Evolutionary conservation across 2,888 invertebrate species (phyloP).

Genomic region (Phortica okadai): DNA sequence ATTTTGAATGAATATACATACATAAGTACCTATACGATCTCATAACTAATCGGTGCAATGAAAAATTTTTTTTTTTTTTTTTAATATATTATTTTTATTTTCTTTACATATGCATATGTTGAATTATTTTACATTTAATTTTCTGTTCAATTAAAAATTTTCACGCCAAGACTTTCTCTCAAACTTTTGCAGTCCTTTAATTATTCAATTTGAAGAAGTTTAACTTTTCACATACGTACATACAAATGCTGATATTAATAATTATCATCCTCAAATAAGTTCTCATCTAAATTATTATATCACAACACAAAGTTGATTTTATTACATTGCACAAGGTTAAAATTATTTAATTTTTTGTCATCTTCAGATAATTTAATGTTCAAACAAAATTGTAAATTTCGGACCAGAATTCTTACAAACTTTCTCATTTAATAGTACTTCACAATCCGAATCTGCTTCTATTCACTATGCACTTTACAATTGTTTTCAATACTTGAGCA

Average conservation of each 20-base stretch:
- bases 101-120: background rate
- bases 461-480: no score
- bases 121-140: constrained; percentile 9
- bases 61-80: no score
- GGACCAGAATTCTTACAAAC: no score
- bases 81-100: constrained; percentile 2
- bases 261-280: constrained; percentile 28
- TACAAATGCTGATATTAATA: constrained; percentile 33
- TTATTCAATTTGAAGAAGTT: constrained; percentile 39
- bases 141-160: background rate
- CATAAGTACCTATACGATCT: no score
- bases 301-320: constrained; percentile 69
- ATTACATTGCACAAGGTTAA: constrained; percentile 22
- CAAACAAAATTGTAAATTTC: no score
- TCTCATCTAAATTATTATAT: constrained; percentile 66
- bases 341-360: no score
- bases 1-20: no score
- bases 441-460: no score
- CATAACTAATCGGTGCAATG: no score
- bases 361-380: no score
- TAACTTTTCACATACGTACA: background rate
- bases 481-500: no score
- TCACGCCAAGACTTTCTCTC: background rate
- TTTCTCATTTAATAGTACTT: no score
- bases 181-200: constrained; percentile 34